Evolutionary conservation across 35 echinoderm and acorn worm genomes (phyloP), one percentile per base, ranked within the genome.

Genomic region (Chiridota heheva): DNA sequence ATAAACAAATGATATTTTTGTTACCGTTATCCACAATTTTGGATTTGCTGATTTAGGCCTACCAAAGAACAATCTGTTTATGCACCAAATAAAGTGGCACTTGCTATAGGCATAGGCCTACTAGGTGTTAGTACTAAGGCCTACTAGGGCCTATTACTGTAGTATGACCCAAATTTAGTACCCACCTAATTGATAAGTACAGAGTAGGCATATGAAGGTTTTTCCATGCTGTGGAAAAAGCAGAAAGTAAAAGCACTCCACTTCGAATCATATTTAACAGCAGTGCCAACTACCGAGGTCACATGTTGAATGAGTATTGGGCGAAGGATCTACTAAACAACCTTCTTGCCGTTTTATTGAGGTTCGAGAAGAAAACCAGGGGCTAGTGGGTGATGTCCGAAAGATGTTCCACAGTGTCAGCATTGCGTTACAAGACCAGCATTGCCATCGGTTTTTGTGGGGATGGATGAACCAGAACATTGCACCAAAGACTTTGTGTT

Each of bases 361-460:
- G 4, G 39, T 65, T 65, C 27, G 61, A 31, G 61, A 65, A 65
- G 39, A 18, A 31, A 15, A 15, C 27, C 61, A 65, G 33, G 61
- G 30, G 39, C 61, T 65, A 2, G 53, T 79, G 37, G 75, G 75
- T 7, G 75, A 79, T 36, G 62, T 79, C 0, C 29, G 30, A 37
- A 79, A 79, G 18, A 61, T 79, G 75, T 79, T 59, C 20, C 75
- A 79, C 36, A 79, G 49, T 60, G 75, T 79, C 1, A 36, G 51
- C 6, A 60, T 79, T 41, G 30, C 75, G n/a, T 36, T 39, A 30
- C 39, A 36, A 30, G 58, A 79, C 2, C 75, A 79, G 17, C 75
- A 79, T 38, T 58, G 61, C 39, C 61, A 60, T 37, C 56, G 55
- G 22, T 79, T 79, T 33, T 36, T 62, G 32, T 79, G 75, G 75